phyloP scores from a whole-genome alignment of 2,888 invertebrate genomes.

The Kryphioiulus occultus region DNA sequence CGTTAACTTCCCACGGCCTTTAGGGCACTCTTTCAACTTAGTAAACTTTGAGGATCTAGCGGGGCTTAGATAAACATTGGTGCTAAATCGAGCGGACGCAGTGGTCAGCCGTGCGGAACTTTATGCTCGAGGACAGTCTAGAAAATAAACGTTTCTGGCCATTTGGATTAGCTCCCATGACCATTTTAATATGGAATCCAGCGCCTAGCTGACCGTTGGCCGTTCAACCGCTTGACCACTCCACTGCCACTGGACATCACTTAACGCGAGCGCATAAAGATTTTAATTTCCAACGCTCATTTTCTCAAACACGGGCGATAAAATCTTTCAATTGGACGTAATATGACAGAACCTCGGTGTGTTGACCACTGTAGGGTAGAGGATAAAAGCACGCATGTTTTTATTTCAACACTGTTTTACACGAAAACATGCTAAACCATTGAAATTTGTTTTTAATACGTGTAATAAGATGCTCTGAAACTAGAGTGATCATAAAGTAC shows the following conservation, averaged over 20 bases:
- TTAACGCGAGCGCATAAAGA: neutral
- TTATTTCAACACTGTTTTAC: neutral
- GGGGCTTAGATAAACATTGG: constrained; percentile 48
- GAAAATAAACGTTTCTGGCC: constrained; percentile 40
- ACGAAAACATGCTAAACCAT: neutral
- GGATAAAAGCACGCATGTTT: neutral
- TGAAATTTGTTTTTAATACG: too few relatives aligned
- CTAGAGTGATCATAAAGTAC: too few relatives aligned
- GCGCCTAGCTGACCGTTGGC: constrained; percentile 27
- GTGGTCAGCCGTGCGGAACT: constrained; percentile 44
- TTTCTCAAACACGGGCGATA: neutral
- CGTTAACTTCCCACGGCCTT: constrained; percentile 49
- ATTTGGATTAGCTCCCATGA: constrained; percentile 41
- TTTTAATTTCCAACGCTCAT: constrained; percentile 12
- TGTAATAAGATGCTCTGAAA: too few relatives aligned
- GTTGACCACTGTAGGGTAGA: neutral
- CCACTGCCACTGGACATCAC: neutral
- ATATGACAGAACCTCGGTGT: neutral
- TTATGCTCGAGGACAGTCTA: constrained; percentile 44
- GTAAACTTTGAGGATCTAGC: constrained; percentile 45
- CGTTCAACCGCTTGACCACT: neutral
- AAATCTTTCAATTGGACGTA: neutral
- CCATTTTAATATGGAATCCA: constrained; percentile 39
- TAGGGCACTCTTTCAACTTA: constrained; percentile 44
- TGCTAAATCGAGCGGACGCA: constrained; percentile 48